Base-by-base conservation (phyloP, 64 coral and sea anemone genomes). In the Montipora foliosa region DNA sequence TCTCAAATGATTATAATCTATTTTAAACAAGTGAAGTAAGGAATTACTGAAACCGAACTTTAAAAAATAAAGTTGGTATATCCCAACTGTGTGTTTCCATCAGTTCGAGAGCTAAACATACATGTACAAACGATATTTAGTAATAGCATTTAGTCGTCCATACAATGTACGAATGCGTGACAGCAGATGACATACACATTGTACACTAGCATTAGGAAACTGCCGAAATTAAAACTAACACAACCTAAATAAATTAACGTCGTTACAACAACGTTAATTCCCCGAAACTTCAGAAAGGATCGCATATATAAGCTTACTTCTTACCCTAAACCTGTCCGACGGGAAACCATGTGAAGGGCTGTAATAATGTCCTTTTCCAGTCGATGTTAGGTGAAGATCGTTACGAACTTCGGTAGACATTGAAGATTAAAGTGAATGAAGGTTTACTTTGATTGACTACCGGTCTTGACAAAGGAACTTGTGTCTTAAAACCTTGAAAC, bases 381-480 rank as follows among this genome's bases (percentile, higher is more conserved):
- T 98, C n/a, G 96, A 81, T 57, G 96, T 98, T 3, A 95, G 69
- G 37, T 95, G 89, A 20, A 98, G 70, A 95, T 98, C 96, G 78
- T 95, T 89, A 44, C 96, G 88, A 19, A 85, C 50, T 20, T 95
- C 93, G 9, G 85, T 88, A 70, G 83, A 67, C 94, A 95, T 95
- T 49, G 66, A 6, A 49, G 2, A 9, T 49, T 8, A 67, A 72
- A 72, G 57, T 14, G 11, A 16, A 64, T 83, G 22, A 15, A 22
- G 25, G 22, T 8, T 15, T 11, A 6, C 11, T 10, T 51, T 5
- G 4, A 86, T 11, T 17, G 17, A 67, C 21, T 19, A 24, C 46
- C 49, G 46, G 21, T 11, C 20, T 71, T 86, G 14, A 72, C 3
- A 15, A 86, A 6, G 4, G 10, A 57, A 37, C 37, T 37, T 37